Evolutionary conservation across 2,888 invertebrate species (phyloP), one percentile per base, ranked within the genome.

Genomic region (Andrena hattorfiana): DNA sequence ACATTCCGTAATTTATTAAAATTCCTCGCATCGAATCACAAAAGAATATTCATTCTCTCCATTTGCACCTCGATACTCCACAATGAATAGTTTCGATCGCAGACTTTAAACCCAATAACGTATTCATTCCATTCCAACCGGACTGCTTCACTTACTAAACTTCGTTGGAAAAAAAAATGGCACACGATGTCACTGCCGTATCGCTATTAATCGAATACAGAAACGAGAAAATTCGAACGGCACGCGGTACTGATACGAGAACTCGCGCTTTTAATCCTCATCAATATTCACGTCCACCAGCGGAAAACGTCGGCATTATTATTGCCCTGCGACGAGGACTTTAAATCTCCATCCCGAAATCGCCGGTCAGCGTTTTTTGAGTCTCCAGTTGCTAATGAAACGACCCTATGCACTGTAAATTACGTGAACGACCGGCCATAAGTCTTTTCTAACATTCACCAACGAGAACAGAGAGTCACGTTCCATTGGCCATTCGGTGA

Each of bases 401-500:
- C 67, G 59, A 48, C 62, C n/a, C n/a, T 56, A n/a, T 23, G 26
- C n/a, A 51, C 32, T 26, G 35, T 66, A 67, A 66, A 77, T 77
- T 80, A 32, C 48, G 59, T 7, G 20, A 63, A 63, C 32, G 32
- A 20, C 32, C 23, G 35, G 20, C 26, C n/a, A 20, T 80, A 71
- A 70, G 63, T 80, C 66, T 77, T 71, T 71, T 67, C 32, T 67
- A 80, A 70, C 20, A 54, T 42, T 51, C 51, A 20, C 42, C n/a
- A 20, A 16, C 51, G 32, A n/a, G 66, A 20, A 77, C 54, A 77
- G 64, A 63, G 71, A 54, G 54, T 60, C 70, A 70, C 76, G 69
- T 59, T 16, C 49, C 48, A 28, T 35, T 16, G 35, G n/a, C 68
- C 77, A 67, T 80, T 80, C 77, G 67, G 71, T 69, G 63, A 76